Evolutionary conservation across 2,888 invertebrate species (phyloP).

Genomic region (Cephus sareptanus): DNA sequence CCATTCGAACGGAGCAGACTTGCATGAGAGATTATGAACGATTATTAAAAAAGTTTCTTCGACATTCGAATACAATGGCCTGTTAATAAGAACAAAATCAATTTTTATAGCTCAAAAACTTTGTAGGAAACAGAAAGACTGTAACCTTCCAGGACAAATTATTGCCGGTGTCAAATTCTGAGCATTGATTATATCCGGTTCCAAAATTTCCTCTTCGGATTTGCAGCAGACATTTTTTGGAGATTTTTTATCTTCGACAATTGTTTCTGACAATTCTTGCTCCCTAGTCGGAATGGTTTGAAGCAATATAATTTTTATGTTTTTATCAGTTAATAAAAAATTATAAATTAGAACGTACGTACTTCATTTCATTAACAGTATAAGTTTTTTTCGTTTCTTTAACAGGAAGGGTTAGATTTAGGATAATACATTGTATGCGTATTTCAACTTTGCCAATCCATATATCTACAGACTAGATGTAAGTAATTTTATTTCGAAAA

Average conservation of each 20-base stretch:
- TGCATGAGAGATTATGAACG: conserved; percentile 50
- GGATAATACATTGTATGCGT: conserved; percentile 21
- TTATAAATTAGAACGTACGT: background rate
- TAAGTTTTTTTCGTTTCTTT: background rate
- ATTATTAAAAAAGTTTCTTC: conserved; percentile 43
- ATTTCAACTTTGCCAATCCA: conserved; percentile 38
- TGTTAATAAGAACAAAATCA: conserved; percentile 13
- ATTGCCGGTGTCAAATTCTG: background rate
- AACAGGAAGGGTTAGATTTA: background rate
- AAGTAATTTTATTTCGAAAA: conserved; percentile 12
- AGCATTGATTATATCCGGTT: background rate
- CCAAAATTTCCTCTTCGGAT: background rate
- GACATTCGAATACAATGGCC: conserved; percentile 47
- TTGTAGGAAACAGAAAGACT: background rate
- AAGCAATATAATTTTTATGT: background rate
- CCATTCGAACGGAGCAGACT: conserved; percentile 35
- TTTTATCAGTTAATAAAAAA: background rate
- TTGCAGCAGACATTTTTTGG: background rate
- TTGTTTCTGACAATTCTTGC: background rate
- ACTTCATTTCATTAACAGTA: background rate
- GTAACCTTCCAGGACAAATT: background rate
- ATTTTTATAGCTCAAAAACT: background rate
- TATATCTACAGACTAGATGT: conserved; percentile 39
- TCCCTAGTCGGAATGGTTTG: background rate
- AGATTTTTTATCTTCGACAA: background rate